Evolutionary conservation across 2,888 invertebrate species (phyloP).

Genomic region (Campoplex nolae): DNA sequence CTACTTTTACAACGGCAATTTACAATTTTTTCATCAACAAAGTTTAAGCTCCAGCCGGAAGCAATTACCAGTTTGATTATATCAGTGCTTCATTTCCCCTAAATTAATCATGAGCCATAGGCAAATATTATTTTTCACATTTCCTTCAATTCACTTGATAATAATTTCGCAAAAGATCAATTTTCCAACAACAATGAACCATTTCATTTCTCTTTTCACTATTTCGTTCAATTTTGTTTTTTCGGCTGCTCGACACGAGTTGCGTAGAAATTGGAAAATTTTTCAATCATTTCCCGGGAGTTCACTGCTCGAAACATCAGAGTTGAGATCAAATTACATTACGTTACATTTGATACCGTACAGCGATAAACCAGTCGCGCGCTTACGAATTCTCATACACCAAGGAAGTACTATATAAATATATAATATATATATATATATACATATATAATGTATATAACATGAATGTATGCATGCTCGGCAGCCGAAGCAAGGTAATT

Average conservation of each 20-base stretch:
- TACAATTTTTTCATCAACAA: background rate
- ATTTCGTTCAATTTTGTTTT: background rate
- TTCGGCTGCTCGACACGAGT: background rate
- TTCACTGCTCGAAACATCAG: constrained; percentile 26
- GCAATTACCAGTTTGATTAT: no score
- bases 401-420: constrained; percentile 22
- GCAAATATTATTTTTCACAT: no score
- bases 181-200: background rate
- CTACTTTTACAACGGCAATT: background rate
- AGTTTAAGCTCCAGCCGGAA: background rate
- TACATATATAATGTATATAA: background rate
- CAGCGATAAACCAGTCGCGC: constrained; percentile 48
- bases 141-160: no score
- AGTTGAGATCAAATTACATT: constrained; percentile 47
- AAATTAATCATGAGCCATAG: no score
- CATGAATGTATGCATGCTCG: constrained; percentile 10
- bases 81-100: no score
- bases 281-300: constrained; percentile 16
- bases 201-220: background rate
- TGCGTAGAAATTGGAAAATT: background rate
- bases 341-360: constrained; percentile 44
- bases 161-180: background rate
- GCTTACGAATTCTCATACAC: constrained; percentile 11
- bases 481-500: constrained; percentile 65
- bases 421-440: background rate